Conservation (phyloP, 2,113 vertebrate genomes). For the Phyllopteryx taeniolatus region DNA sequence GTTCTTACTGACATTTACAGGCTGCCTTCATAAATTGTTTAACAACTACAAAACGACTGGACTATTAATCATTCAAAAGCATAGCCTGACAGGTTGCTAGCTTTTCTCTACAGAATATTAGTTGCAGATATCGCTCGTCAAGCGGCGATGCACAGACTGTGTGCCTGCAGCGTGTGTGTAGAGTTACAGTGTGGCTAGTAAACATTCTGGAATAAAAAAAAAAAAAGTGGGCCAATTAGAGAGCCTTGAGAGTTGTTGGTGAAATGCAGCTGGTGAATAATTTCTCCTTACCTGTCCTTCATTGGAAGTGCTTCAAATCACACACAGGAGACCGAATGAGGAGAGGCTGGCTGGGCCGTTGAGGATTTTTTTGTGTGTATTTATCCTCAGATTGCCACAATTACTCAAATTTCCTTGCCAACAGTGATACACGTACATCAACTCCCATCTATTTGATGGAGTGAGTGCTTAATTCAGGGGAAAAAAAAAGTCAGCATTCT, state of each 20-base stretch:
- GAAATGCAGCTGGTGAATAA: conserved; percentile 12
- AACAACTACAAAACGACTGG: conserved; percentile 37
- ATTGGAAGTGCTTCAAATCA: conserved; percentile 23
- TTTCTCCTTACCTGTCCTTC: conserved; percentile 24
- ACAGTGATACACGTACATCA: conserved; percentile 27
- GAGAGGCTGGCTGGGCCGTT: background rate
- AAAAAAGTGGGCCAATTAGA: background rate
- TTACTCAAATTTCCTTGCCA: conserved; percentile 16
- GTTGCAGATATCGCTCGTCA: conserved; percentile 16
- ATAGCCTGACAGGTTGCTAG: conserved; percentile 49
- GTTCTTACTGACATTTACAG: conserved; percentile 59
- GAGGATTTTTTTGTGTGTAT: conserved; percentile 19
- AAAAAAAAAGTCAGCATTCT: conserved; percentile 8
- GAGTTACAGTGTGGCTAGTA: conserved; percentile 22
- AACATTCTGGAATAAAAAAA: background rate
- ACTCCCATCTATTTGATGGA: background rate
- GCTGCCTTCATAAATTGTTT: conserved; percentile 46
- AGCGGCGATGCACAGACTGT: conserved; percentile 12
- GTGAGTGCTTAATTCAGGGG: conserved; percentile 16
- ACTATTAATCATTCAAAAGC: conserved; percentile 57
- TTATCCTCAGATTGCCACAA: conserved; percentile 17
- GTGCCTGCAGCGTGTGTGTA: conserved; percentile 26
- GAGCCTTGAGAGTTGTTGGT: conserved; percentile 16
- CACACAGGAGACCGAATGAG: conserved; percentile 7
- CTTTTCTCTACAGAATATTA: conserved; percentile 31